Conservation (phyloP, 2,888 invertebrate species). For the Parelbella ahira region DNA sequence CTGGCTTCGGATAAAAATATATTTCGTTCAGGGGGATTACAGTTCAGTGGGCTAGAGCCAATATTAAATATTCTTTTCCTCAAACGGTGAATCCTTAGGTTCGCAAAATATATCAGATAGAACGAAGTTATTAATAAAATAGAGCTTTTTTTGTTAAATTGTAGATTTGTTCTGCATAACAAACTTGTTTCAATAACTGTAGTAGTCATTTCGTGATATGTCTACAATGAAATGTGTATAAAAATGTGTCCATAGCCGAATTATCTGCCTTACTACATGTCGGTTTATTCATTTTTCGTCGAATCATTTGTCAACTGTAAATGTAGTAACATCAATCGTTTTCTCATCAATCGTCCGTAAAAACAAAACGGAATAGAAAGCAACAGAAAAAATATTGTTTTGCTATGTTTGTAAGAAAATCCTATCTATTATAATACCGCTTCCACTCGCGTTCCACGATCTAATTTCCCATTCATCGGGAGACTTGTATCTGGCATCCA, state of each 20-base stretch:
- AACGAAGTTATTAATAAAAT: too few relatives aligned
- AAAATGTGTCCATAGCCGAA: too few relatives aligned
- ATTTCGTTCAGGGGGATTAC: conserved; percentile 27
- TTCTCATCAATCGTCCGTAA: conserved; percentile 10
- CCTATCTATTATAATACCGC: conserved; percentile 57
- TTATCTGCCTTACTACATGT: too few relatives aligned
- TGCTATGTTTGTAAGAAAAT: conserved; percentile 43
- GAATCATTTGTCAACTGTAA: too few relatives aligned
- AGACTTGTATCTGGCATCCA: conserved; percentile 46
- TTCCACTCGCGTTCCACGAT: conserved; percentile 48
- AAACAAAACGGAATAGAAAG: conserved; percentile 27
- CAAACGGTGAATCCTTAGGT: conserved; percentile 15
- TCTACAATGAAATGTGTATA: too few relatives aligned
- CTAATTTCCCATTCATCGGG: conserved; percentile 67
- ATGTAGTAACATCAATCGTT: background rate
- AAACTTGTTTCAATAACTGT: too few relatives aligned
- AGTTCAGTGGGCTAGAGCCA: conserved; percentile 44
- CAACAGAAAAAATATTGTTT: conserved; percentile 29
- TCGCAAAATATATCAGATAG: background rate
- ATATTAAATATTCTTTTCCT: conserved; percentile 44
- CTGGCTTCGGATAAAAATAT: conserved; percentile 29
- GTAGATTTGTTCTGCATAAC: too few relatives aligned
- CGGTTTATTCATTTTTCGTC: too few relatives aligned
- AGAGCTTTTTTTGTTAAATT: too few relatives aligned
- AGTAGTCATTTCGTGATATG: too few relatives aligned